Evolutionary conservation across 2,888 invertebrate species (phyloP), one percentile per base, ranked within the genome.

Genomic region (Lypha dubia): DNA sequence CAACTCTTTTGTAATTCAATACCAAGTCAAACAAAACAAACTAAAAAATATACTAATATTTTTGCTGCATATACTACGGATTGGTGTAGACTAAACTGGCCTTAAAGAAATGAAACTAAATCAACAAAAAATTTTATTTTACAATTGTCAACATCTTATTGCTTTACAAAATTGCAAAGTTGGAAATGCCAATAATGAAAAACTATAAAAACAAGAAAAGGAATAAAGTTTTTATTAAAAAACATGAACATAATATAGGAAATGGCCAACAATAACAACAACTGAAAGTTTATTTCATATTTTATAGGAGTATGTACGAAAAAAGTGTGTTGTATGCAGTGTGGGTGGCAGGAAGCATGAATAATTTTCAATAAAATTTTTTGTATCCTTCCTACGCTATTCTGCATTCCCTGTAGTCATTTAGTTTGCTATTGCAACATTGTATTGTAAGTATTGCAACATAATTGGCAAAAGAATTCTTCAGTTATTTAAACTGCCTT

Each of bases 221-320:
- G 32, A 24, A 65, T 46, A 79, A 65, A 24, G 7, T 49, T 13
- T n/a, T 60, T n/a, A n/a, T n/a, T n/a, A n/a, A n/a, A n/a, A 28
- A 51, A 51, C 51, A 13, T 13, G 49, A 60, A 51, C 28, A 73
- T 7, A 28, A 28, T 28, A 28, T 28, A 28, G 63, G 63, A 68
- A 53, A 44, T 13, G 32, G 44, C 22, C 41, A 51, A 49, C 38
- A 73, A 60, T 35, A 73, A 49, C 20, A 65, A 80, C 73, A 74
- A 73, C 67, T 63, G 53, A 22, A n/a, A 53, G 5, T 62, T 77
- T 28, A 24, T 53, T 53, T 53, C 15, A 5, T 28, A 28, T 51
- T 20, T 51, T 51, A 20, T 51, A 4, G 1, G n/a, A n/a, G 9
- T 20, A 28, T 8, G 7, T 3, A 53, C 28, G 53, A 53, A 28